Conservation (phyloP, 2,888 invertebrate genomes). For the Acleris holmiana region DNA sequence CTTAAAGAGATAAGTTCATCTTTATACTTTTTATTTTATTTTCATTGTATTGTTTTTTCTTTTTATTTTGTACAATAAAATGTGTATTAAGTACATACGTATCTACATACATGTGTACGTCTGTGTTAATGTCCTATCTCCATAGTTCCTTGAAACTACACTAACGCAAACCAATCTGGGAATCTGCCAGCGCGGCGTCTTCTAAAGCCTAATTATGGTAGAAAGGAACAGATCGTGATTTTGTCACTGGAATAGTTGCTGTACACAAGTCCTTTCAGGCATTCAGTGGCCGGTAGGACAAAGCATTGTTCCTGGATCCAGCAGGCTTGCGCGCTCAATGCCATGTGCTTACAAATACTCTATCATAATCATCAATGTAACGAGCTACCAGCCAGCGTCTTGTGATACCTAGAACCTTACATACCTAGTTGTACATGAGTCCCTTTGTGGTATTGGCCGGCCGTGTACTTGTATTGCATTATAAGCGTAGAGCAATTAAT, state of each 20-base stretch:
- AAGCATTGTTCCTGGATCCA: slow-evolving; percentile 72
- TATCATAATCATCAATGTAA: slow-evolving; percentile 57
- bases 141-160: no score
- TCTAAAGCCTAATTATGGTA: neutral
- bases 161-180: no score
- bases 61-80: no score
- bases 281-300: slow-evolving; percentile 66
- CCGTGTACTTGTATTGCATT: slow-evolving; percentile 72
- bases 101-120: no score
- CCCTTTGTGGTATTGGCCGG: slow-evolving; percentile 69
- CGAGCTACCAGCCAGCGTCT: slow-evolving; percentile 35
- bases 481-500: slow-evolving; percentile 79
- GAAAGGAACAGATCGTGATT: slow-evolving; percentile 46
- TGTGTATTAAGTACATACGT: no score
- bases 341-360: slow-evolving; percentile 54
- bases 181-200: neutral
- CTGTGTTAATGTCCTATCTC: no score
- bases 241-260: slow-evolving; percentile 63
- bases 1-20: no score
- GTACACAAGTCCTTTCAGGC: slow-evolving; percentile 62
- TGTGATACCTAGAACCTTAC: slow-evolving; percentile 39
- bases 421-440: slow-evolving; percentile 33
- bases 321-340: slow-evolving; percentile 53
- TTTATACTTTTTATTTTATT: no score
- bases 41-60: no score